Percentiles rank a stretch among this genome's conserved stretches.
phyloP scores from a whole-genome alignment of 2,113 vertebrate genomes.

The Leuciscus idus region DNA sequence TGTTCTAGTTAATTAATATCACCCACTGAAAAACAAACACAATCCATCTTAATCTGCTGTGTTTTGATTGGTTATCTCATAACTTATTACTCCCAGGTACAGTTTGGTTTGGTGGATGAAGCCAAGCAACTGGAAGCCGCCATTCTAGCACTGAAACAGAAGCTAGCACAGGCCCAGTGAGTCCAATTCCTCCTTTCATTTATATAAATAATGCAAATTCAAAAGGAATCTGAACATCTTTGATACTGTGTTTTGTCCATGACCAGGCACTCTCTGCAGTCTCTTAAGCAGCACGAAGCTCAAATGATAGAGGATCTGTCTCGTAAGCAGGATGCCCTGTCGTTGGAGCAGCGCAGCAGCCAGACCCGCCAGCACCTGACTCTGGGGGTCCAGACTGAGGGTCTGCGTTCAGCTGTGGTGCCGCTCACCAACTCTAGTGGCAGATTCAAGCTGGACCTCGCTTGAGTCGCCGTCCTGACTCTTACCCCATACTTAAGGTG shows the following conservation, averaged over 20 bases:
- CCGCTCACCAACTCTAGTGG: slow-evolving; percentile 73
- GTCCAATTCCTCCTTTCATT: slow-evolving; percentile 58
- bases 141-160: slow-evolving; percentile 78
- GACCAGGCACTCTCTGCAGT: slow-evolving; percentile 80
- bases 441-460: slow-evolving; percentile 67
- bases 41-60: slow-evolving; percentile 9
- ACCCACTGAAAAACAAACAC: background rate
- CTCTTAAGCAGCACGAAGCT: slow-evolving; percentile 82
- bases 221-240: background rate
- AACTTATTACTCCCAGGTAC: slow-evolving; percentile 74
- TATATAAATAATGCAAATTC: background rate
- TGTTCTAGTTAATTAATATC: background rate
- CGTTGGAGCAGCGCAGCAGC: slow-evolving; percentile 70
- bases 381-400: background rate
- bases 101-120: slow-evolving; percentile 83
- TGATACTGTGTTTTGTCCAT: background rate
- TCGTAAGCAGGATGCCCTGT: slow-evolving; percentile 78
- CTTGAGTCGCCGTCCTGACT: slow-evolving; percentile 45
- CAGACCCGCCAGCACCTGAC: slow-evolving; percentile 65
- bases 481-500: background rate
- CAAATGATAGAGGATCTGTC: slow-evolving; percentile 79
- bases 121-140: slow-evolving; percentile 83
- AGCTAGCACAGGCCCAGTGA: slow-evolving; percentile 86
- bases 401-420: slow-evolving; percentile 47
- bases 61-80: slow-evolving; percentile 3